A percentile compares a stretch with the other conserved stretches of the same genome.
These are phyloP conservation scores for Microcebus ravelobensis DNA, from an alignment of 2,113 vertebrate genomes.

Conservation along the genomic window DNA sequence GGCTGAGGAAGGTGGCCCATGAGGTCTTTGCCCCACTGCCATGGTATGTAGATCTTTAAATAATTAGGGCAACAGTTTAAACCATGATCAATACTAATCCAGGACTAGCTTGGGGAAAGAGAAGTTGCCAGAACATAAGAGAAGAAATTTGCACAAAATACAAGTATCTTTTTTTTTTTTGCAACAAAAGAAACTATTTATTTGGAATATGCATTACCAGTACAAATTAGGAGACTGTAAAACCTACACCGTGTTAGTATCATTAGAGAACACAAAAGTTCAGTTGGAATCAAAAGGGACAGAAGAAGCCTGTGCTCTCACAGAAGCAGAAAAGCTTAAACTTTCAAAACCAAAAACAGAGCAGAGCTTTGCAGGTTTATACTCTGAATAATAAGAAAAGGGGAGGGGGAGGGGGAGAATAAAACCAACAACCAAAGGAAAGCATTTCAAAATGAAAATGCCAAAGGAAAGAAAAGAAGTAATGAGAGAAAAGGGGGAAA, in stretches of 20 bases:
- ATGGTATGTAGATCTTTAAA: not conserved
- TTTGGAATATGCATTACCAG: constrained; percentile 98
- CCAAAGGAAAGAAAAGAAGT: constrained; percentile 43
- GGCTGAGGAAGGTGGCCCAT: not conserved
- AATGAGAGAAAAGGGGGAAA: constrained; percentile 6
- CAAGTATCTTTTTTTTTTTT: constrained; percentile 83
- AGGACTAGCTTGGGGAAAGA: not conserved
- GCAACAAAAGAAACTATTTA: constrained; percentile 98
- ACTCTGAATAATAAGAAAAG: constrained; percentile 86
- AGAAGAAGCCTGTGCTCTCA: constrained; percentile 91
- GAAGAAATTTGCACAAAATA: constrained; percentile 68
- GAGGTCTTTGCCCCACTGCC: not conserved
- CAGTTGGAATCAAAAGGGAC: constrained; percentile 89
- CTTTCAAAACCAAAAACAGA: constrained; percentile 90
- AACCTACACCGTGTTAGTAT: constrained; percentile 94
- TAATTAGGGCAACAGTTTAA: not conserved
- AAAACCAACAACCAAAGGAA: constrained; percentile 70
- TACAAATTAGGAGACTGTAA: constrained; percentile 98
- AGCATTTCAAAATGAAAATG: constrained; percentile 76
- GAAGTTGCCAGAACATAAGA: not conserved
- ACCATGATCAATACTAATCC: not conserved
- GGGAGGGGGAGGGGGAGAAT: not conserved
- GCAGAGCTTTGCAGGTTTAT: constrained; percentile 87
- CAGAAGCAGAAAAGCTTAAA: constrained; percentile 92
- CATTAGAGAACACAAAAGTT: constrained; percentile 93